These are phyloP conservation scores for Dermochelys coriacea DNA, from an alignment of 2,797 vertebrate species.

Conservation along the genomic window DNA sequence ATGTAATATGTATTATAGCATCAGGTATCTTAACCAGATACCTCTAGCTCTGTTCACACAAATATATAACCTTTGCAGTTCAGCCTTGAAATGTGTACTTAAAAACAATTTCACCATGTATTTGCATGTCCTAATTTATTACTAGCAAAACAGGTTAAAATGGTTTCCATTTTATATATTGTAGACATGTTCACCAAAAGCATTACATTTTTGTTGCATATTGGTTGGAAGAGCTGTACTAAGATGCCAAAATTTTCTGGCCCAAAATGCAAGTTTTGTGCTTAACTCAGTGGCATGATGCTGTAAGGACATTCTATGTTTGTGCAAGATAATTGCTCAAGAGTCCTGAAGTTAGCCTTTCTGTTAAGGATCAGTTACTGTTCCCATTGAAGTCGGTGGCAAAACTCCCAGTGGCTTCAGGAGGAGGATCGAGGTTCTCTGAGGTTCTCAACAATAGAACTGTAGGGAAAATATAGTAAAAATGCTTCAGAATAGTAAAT, in stretches of 20 bases:
- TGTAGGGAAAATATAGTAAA: not conserved
- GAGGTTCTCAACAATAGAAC: not conserved
- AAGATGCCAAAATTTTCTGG: not conserved
- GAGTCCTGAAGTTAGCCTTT: not conserved
- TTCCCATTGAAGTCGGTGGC: not conserved
- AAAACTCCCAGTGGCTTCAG: constrained; percentile 9
- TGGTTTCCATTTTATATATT: too few relatives aligned
- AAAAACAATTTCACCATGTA: too few relatives aligned
- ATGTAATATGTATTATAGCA: not conserved
- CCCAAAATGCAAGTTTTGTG: not conserved
- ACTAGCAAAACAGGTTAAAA: too few relatives aligned
- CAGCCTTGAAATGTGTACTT: too few relatives aligned
- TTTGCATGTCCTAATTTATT: too few relatives aligned
- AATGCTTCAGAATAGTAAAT: not conserved
- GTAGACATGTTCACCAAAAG: too few relatives aligned
- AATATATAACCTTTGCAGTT: too few relatives aligned
- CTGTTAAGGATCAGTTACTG: not conserved
- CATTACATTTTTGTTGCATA: too few relatives aligned
- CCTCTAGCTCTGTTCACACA: not conserved
- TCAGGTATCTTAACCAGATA: not conserved
- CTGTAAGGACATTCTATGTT: not conserved
- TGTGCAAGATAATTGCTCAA: not conserved
- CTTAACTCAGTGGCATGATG: not conserved
- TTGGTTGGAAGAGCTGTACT: too few relatives aligned
- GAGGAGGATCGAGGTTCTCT: not conserved